phyloP scores from a whole-genome alignment of 2,888 invertebrate species.

The Calliopum simillimum region DNA sequence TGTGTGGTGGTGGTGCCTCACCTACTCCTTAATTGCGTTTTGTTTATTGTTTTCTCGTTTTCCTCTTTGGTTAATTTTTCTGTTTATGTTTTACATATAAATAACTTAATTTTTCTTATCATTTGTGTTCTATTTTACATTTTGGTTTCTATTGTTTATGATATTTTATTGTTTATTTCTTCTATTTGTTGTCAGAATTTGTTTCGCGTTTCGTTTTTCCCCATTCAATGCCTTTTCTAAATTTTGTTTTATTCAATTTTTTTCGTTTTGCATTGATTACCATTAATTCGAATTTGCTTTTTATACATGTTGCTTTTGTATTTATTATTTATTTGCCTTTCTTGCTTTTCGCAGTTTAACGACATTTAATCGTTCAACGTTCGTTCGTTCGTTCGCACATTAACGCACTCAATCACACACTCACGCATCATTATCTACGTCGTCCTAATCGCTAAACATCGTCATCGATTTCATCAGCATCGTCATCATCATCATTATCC shows the following conservation, averaged over 20 bases:
- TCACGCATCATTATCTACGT: slow-evolving; percentile 22
- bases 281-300: no score
- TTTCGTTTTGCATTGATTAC: no score
- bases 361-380: slow-evolving; percentile 18
- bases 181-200: not conserved
- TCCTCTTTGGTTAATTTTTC: not conserved
- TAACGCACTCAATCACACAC: slow-evolving; percentile 13
- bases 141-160: not conserved
- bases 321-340: not conserved
- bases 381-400: slow-evolving; percentile 12
- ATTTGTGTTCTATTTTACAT: not conserved
- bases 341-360: slow-evolving; percentile 33
- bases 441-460: slow-evolving; percentile 22
- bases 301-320: no score
- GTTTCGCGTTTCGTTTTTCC: not conserved
- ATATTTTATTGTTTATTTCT: not conserved
- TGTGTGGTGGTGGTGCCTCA: slow-evolving; percentile 2
- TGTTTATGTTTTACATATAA: slow-evolving; percentile 4
- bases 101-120: not conserved
- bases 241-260: not conserved
- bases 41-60: not conserved
- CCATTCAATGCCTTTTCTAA: not conserved
- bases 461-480: slow-evolving; percentile 31
- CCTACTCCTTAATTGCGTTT: not conserved
- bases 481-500: slow-evolving; percentile 27